These are phyloP conservation scores for Lindbergichthys nudifrons DNA, from an alignment of 2,797 vertebrate genomes.

Conservation along the genomic window DNA sequence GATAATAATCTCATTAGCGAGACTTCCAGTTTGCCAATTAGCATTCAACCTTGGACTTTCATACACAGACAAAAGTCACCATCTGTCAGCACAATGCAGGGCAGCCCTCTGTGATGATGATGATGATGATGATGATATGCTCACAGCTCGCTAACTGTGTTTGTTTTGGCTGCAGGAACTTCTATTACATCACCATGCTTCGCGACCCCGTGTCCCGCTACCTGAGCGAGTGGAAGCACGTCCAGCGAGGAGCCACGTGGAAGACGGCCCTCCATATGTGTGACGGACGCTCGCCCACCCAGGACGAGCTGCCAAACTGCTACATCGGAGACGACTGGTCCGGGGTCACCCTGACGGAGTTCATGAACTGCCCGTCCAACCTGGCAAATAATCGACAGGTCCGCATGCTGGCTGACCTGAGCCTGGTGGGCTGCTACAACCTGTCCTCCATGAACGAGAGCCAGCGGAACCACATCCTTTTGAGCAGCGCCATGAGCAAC, in stretches of 20 bases:
- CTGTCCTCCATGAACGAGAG: conserved; percentile 95
- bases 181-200: conserved; percentile 99
- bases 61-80: conserved; percentile 65
- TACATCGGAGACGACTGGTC: conserved; percentile 96
- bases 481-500: conserved; percentile 97
- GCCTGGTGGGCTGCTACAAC: conserved; percentile 87
- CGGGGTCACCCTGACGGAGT: conserved; percentile 91
- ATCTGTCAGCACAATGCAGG: conserved; percentile 70
- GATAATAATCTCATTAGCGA: conserved; percentile 73
- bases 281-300: conserved; percentile 94
- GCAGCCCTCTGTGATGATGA: conserved; percentile 64
- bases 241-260: conserved; percentile 96
- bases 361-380: conserved; percentile 95
- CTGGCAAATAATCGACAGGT: conserved; percentile 96
- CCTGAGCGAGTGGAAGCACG: conserved; percentile 97
- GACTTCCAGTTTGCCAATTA: conserved; percentile 84
- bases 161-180: conserved; percentile 91
- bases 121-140: neutral
- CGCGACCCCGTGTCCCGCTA: conserved; percentile 96
- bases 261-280: conserved; percentile 97
- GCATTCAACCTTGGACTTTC: conserved; percentile 82
- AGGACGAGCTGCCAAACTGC: conserved; percentile 93
- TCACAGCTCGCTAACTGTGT: conserved; percentile 81
- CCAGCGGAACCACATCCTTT: conserved; percentile 90
- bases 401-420: conserved; percentile 96